Base-by-base conservation (phyloP, 2,113 vertebrate species). In the Phyllopteryx taeniolatus region DNA sequence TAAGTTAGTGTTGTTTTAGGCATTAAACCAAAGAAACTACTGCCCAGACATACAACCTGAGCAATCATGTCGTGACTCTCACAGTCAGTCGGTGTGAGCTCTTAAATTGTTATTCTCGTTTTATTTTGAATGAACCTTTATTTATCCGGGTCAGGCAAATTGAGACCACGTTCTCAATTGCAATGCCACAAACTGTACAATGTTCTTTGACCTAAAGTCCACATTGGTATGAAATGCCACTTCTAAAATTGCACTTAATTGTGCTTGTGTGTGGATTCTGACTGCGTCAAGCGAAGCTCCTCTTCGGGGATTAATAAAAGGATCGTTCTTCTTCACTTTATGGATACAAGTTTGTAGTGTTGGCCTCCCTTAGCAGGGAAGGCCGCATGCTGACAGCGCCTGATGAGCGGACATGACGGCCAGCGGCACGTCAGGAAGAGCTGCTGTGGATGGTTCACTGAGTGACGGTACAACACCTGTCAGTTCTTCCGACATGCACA, bases 391-490 rank as follows among this genome's bases (percentile, higher is more conserved):
- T 82, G 84, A 80, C 86, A 88, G 60, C 80, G 74, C 72, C 81
- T 85, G 82, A 83, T 76, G 87, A 81, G 86, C 69, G 79, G 80
- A 81, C 82, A 54, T 71, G 79, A 81, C 60, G 68, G 66, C 76
- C 66, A 70, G 86, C 63, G 76, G 68, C 74, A 75, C 51, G 72
- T 81, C 82, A 85, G 79, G 69, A 78, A 75, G 63, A 82, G 77
- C 78, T 7, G 46, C 66, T 63, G 76, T 59, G 53, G 78, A 73
- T 75, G 79, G 61, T 83, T 83, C 83, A 75, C 74, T 70, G 67
- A 78, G 76, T 78, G 83, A 83, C 72, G 69, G 46, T 75, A 71
- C 76, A 81, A 73, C 74, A 81, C 79, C 80, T 87, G 87, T 85
- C 86, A 85, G 83, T 56, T 85, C 78, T 71, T 77, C 75, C 76